Conservation (phyloP, 2,797 vertebrate species). For the Pelochelys cantorii region DNA sequence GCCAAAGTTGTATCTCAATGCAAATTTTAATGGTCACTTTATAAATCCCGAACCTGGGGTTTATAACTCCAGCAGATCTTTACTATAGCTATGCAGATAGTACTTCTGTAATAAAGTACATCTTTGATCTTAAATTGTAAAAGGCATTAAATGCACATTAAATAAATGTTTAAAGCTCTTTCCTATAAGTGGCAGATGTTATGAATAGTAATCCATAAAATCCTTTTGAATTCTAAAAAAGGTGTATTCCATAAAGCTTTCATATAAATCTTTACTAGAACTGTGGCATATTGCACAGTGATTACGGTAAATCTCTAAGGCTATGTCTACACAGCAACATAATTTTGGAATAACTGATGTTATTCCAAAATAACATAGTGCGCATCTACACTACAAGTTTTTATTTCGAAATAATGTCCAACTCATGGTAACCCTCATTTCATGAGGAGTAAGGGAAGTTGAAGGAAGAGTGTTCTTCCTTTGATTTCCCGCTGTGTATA, state of each 20-base stretch:
- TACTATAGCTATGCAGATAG: conserved; percentile 43
- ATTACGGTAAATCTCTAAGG: conserved; percentile 67
- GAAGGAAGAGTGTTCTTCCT: too few relatives aligned
- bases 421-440: too few relatives aligned
- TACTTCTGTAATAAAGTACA: conserved; percentile 55
- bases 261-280: conserved; percentile 76
- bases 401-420: too few relatives aligned
- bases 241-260: conserved; percentile 75
- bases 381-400: too few relatives aligned
- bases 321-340: too few relatives aligned
- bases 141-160: conserved; percentile 77
- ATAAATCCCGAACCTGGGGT: conserved; percentile 53
- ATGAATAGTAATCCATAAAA: conserved; percentile 80
- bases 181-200: conserved; percentile 79
- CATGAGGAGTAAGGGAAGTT: too few relatives aligned
- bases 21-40: conserved; percentile 52
- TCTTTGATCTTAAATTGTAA: conserved; percentile 74
- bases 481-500: too few relatives aligned
- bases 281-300: conserved; percentile 61
- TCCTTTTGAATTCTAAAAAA: conserved; percentile 76
- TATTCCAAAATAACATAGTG: too few relatives aligned
- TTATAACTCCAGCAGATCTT: conserved; percentile 20
- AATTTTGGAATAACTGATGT: too few relatives aligned
- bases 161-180: conserved; percentile 72
- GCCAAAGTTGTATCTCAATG: conserved; percentile 14